Base-by-base conservation (phyloP, 1,140 invertebrate species). In the Heliconius eleuchia region DNA sequence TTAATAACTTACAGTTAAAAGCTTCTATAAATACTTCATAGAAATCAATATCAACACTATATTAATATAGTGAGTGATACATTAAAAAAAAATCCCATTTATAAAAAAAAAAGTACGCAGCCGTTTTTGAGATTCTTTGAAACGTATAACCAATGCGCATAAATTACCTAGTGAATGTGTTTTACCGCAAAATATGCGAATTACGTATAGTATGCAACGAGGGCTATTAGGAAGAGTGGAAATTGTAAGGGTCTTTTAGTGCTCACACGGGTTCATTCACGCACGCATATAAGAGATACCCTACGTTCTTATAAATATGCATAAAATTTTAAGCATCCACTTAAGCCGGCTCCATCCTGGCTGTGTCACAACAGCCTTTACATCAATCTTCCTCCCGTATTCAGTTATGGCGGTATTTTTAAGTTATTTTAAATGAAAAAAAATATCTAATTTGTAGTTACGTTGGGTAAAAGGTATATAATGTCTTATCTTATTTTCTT, bases 161-260 rank as follows among this genome's bases (percentile, higher is more conserved):
- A 86, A 84, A 84, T 86, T 84, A 84, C 73, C 78, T 52, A 60
- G 75, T 71, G 72, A 80, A 75, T 70, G 74, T 80, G 78, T 81
- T 84, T 84, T 74, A 80, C 71, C 80, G 74, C 46, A 78, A 80
- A 84, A 82, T 83, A 85, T 85, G 81, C 75, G 81, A 84, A 84
- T 82, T 83, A 78, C 74, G 83, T 82, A 75, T 79, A 77, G 74
- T 72, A 76, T 79, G 80, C 60, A 80, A 71, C 52, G 42, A 73
- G 74, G 60, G 76, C 83, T 82, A 85, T 85, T 85, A 85, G 83
- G 77, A 84, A 84, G 80, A 80, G 83, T 85, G 83, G 79, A 82
- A 84, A 79, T 79, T 84, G 81, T 82, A 84, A 85, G 84, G 83
- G 78, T 78, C 74, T 83, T 83, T 76, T 46, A 83, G 66, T 70